Evolutionary conservation across 2,888 invertebrate genomes (phyloP).

Genomic region (Pollenia griseotomentosa): DNA sequence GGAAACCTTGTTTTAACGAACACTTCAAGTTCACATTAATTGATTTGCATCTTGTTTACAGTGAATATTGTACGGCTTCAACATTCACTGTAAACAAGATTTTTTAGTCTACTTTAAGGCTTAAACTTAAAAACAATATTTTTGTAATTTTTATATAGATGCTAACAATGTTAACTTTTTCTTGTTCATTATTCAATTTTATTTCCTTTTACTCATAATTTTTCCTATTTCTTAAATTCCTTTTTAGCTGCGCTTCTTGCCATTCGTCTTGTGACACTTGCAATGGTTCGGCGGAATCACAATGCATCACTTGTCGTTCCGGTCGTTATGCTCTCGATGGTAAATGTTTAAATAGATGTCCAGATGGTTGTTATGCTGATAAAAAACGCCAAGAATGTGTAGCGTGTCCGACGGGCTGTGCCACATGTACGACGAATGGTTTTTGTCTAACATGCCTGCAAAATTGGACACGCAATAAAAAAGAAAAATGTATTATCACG

Average conservation of each 20-base stretch:
- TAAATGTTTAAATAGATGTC: slow-evolving; percentile 89
- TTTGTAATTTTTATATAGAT: neutral
- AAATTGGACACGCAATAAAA: slow-evolving; percentile 91
- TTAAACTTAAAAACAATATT: neutral
- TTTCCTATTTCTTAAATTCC: slow-evolving; percentile 30
- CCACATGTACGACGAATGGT: slow-evolving; percentile 89
- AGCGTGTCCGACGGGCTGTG: slow-evolving; percentile 90
- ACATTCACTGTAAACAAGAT: too few species aligned
- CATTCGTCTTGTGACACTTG: slow-evolving; percentile 93
- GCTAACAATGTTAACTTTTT: neutral
- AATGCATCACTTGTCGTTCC: slow-evolving; percentile 92
- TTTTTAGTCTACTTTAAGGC: neutral
- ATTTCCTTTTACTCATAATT: neutral
- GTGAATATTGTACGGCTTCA: too few species aligned
- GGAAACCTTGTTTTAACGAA: too few species aligned
- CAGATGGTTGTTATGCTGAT: slow-evolving; percentile 90
- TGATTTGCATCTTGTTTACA: too few species aligned
- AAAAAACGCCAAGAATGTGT: slow-evolving; percentile 92
- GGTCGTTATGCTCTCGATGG: slow-evolving; percentile 90
- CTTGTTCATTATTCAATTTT: neutral
- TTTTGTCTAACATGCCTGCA: slow-evolving; percentile 90
- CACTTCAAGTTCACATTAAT: too few species aligned
- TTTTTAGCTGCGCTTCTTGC: slow-evolving; percentile 89
- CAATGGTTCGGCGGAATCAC: slow-evolving; percentile 90
- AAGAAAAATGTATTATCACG: slow-evolving; percentile 89